phyloP scores from a whole-genome alignment of 1,140 invertebrate genomes.

The Melanaphis sacchari region DNA sequence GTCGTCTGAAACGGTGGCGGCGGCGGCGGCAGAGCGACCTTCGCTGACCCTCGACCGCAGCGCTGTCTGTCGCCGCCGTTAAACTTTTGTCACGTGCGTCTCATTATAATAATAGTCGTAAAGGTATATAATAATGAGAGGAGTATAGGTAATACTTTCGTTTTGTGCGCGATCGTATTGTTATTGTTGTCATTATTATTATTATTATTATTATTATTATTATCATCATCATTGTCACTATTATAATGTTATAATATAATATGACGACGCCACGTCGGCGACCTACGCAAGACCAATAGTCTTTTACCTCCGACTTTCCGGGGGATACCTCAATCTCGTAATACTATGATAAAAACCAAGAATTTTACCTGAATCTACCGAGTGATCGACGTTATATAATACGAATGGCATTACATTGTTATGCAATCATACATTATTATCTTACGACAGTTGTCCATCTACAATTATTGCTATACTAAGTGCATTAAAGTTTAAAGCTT shows the following conservation, averaged over 20 bases:
- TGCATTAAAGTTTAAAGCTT: neutral
- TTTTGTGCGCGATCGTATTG: neutral
- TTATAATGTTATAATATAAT: neutral
- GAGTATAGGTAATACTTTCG: neutral
- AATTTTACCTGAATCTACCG: neutral
- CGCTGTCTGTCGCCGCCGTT: constrained; percentile 25
- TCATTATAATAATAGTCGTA: neutral
- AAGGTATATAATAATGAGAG: neutral
- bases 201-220: neutral
- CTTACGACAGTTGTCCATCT: neutral
- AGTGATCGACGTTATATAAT: neutral
- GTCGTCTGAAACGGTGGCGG: neutral
- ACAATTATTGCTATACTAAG: neutral
- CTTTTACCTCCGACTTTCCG: neutral
- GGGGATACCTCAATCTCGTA: neutral
- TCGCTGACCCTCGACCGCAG: constrained; percentile 54
- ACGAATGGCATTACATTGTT: neutral
- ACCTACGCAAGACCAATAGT: neutral
- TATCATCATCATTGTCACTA: neutral
- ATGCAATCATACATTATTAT: neutral
- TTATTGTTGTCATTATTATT: neutral
- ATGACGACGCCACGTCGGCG: no score
- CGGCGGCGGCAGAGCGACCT: constrained; percentile 22
- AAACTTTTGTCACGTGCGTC: neutral
- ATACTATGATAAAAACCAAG: neutral